Base-by-base conservation (phyloP, 2,113 vertebrate species). In the Callionymus lyra region DNA sequence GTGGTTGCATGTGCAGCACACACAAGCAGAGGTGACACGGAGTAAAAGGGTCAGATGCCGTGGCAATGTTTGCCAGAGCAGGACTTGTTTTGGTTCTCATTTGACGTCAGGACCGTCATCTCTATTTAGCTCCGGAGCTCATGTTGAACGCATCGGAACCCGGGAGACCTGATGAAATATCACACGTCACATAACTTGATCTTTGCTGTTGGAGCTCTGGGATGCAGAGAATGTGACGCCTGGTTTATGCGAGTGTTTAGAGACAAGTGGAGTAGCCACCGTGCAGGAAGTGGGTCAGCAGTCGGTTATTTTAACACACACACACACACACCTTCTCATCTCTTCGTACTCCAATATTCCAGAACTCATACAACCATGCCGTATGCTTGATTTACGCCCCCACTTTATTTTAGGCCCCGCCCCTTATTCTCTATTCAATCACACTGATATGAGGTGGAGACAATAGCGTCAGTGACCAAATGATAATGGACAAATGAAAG, bases 261-360 rank as follows among this genome's bases (percentile, higher is more conserved):
- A 13, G 40, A 45, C 10, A 10, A 35, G 46, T 34, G 31, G 44
- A 50, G 43, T 21, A 50, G 53, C 59, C 58, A 60, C 56, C 53
- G 56, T 63, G 52, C 11, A 11, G 51, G 42, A 78, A 76, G 67
- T 77, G 65, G 68, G 70, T 76, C 74, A 78, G 21, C 21, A 27
- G 21, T 5, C 21, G 8, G 4, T 5, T 27, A 27, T 27, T 27
- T 27, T 4, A 27, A 27, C 21, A 27, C 36, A 21, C 12, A 12
- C 36, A 33, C 38, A 35, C 31, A 31, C 46, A 43, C 16, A 19
- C 14, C 37, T 51, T 53, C n/a, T 31, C 27, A 33, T 12, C 36
- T 52, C 40, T 16, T 27, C 50, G 50, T 47, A 59, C 45, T 34
- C 42, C 38, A 38, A 34, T 35, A 6, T 35, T 13, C 34, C 34